These are phyloP conservation scores for Saxidomus purpurata DNA, from an alignment of 1,140 invertebrate genomes.

Conservation along the genomic window DNA sequence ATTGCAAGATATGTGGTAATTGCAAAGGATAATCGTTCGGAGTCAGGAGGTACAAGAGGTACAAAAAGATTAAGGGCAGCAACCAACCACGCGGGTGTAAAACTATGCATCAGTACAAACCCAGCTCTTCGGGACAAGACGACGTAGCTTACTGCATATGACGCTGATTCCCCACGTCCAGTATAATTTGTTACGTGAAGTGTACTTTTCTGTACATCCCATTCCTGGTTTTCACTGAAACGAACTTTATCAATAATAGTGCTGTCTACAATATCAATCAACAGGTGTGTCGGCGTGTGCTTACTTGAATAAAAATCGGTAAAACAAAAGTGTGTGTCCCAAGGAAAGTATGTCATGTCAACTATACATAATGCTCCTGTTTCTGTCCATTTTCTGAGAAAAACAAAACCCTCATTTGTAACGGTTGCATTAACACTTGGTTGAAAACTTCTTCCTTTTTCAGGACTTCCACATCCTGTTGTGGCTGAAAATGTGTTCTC, in stretches of 20 bases:
- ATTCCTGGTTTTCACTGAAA: not conserved
- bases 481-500: not conserved
- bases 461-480: not conserved
- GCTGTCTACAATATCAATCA: not conserved
- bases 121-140: not conserved
- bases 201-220: not conserved
- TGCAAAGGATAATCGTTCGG: not conserved
- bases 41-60: not conserved
- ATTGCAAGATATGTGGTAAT: not conserved
- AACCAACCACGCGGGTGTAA: not conserved
- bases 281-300: not conserved
- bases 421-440: not conserved
- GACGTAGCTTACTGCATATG: not conserved
- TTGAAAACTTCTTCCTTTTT: too few relatives aligned
- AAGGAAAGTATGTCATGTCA: conserved; percentile 3
- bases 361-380: not conserved
- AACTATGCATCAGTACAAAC: not conserved
- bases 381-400: not conserved
- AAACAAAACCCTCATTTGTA: not conserved
- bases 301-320: not conserved
- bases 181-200: not conserved
- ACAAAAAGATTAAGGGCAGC: not conserved
- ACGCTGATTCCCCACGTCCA: not conserved
- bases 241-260: not conserved
- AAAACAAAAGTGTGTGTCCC: not conserved